phyloP scores from a whole-genome alignment of 2,797 vertebrate genomes.

The Nannoperca obscura region DNA sequence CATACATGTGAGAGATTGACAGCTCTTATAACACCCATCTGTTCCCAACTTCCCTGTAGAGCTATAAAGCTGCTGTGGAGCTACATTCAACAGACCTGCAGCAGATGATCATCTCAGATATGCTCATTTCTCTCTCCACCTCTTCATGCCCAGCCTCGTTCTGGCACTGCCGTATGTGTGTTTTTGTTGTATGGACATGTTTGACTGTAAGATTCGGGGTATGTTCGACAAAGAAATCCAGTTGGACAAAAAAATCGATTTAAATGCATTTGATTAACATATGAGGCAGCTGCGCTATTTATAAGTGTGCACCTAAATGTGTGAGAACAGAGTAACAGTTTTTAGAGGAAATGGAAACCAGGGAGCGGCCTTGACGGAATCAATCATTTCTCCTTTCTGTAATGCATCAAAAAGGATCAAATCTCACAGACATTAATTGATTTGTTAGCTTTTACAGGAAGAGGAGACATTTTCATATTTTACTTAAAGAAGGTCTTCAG shows the following conservation, averaged over 20 bases:
- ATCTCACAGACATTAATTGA: constrained; percentile 20
- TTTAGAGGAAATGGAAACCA: constrained; percentile 54
- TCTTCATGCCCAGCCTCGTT: constrained; percentile 43
- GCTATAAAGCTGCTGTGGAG: constrained; percentile 37
- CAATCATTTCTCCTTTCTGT: constrained; percentile 53
- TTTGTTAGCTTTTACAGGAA: constrained; percentile 36
- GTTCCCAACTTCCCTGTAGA: constrained; percentile 29
- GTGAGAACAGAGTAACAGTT: constrained; percentile 42
- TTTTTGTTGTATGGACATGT: constrained; percentile 21
- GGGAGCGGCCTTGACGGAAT: constrained; percentile 27
- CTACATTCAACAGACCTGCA: constrained; percentile 48
- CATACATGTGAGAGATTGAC: constrained; percentile 48
- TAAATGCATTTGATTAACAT: constrained; percentile 53
- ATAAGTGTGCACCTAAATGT: constrained; percentile 28
- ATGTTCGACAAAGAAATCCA: neutral
- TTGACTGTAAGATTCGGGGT: neutral
- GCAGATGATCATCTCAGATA: constrained; percentile 46
- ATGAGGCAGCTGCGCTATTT: constrained; percentile 22
- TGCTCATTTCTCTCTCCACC: constrained; percentile 43
- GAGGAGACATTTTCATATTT: neutral
- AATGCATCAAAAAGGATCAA: constrained; percentile 53
- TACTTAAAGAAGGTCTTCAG: neutral
- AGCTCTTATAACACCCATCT: constrained; percentile 51
- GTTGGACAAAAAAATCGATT: constrained; percentile 29
- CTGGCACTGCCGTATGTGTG: constrained; percentile 19